Evolutionary conservation across 2,888 invertebrate genomes (phyloP).

Genomic region (Dascillus cervinus): DNA sequence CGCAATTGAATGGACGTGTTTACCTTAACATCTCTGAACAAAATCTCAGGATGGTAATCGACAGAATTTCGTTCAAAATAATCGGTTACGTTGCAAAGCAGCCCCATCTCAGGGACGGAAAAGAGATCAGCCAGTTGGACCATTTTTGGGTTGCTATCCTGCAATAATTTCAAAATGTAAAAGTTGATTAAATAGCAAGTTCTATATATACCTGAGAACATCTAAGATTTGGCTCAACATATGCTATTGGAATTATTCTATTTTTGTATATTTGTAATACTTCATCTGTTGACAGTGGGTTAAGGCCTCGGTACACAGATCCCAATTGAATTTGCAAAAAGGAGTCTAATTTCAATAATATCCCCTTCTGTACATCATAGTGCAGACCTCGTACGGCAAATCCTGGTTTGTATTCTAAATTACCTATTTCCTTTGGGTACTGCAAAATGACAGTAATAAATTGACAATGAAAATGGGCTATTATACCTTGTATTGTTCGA

Average conservation of each 20-base stretch:
- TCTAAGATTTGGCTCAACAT: slow-evolving; percentile 65
- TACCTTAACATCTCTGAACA: slow-evolving; percentile 54
- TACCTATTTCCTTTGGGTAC: slow-evolving; percentile 81
- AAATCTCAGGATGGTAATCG: slow-evolving; percentile 90
- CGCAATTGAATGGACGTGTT: no score
- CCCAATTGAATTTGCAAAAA: slow-evolving; percentile 96
- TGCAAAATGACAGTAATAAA: slow-evolving; percentile 41
- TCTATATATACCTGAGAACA: no score
- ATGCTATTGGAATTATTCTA: slow-evolving; percentile 77
- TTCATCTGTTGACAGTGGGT: slow-evolving; percentile 74
- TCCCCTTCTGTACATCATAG: slow-evolving; percentile 92
- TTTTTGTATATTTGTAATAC: slow-evolving; percentile 79
- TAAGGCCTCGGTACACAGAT: slow-evolving; percentile 82
- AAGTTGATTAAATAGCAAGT: slow-evolving; percentile 6
- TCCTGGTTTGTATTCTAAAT: slow-evolving; percentile 80
- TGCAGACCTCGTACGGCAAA: slow-evolving; percentile 97
- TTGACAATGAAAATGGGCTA: slow-evolving; percentile 1
- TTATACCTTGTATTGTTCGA: slow-evolving; percentile 78
- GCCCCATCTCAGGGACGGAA: slow-evolving; percentile 92
- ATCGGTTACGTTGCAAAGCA: slow-evolving; percentile 89
- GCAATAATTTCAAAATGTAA: slow-evolving; percentile 29
- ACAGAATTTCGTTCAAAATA: slow-evolving; percentile 84
- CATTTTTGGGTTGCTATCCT: slow-evolving; percentile 66
- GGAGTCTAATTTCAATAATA: slow-evolving; percentile 89
- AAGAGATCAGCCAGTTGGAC: slow-evolving; percentile 93